A percentile compares a stretch with the other conserved stretches of the same genome.
phyloP scores from a whole-genome alignment of 2,888 invertebrate species.

The Noctuana brunneofusca region DNA sequence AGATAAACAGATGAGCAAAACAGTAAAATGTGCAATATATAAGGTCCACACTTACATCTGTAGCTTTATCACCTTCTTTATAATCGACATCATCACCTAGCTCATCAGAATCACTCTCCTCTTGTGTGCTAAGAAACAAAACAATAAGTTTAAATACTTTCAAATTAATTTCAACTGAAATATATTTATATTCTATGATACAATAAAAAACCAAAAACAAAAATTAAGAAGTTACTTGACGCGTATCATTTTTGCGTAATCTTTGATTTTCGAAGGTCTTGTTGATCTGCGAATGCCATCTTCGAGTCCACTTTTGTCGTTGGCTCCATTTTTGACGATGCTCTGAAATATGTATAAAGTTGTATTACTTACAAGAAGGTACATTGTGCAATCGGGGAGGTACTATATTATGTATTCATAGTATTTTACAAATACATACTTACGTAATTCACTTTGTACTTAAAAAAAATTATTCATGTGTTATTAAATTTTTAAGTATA shows the following conservation, averaged over 20 bases:
- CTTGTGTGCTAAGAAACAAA: conserved; percentile 25
- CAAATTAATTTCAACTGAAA: neutral
- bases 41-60: conserved; percentile 44
- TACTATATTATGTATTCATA: no score
- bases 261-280: conserved; percentile 77
- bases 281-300: conserved; percentile 75
- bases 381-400: no score
- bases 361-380: neutral
- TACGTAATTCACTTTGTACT: no score
- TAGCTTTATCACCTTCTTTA: conserved; percentile 44
- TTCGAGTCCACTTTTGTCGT: conserved; percentile 53
- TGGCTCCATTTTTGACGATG: conserved; percentile 62
- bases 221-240: conserved; percentile 48
- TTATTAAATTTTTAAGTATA: no score
- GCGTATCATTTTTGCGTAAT: conserved; percentile 83
- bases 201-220: neutral
- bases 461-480: no score
- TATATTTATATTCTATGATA: neutral
- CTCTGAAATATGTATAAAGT: conserved; percentile 48
- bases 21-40: no score
- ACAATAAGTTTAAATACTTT: neutral
- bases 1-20: neutral
- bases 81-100: conserved; percentile 54
- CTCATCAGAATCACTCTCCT: conserved; percentile 44
- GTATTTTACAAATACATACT: no score